These are phyloP conservation scores for Drosophila sp. DNA, from an alignment of 1,140 invertebrate genomes.

Conservation along the genomic window DNA sequence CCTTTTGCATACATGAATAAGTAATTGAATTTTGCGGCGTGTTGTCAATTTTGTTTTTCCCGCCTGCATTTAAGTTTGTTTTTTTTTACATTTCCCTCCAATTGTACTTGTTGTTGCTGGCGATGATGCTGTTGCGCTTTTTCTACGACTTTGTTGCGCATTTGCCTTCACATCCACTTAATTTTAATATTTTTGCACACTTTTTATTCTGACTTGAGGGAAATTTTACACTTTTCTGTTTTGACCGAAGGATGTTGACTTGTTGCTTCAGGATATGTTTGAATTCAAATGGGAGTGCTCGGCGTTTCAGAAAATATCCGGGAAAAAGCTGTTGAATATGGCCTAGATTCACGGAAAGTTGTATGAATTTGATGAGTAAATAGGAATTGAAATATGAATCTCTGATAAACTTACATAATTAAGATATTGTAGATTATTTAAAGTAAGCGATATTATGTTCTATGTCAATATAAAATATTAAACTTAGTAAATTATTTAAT, in stretches of 20 bases:
- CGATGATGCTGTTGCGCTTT: slow-evolving; percentile 52
- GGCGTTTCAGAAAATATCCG: background rate
- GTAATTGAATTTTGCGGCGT: slow-evolving; percentile 80
- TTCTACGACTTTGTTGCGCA: slow-evolving; percentile 59
- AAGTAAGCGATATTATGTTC: too few species aligned
- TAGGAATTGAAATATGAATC: too few species aligned
- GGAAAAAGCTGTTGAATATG: background rate
- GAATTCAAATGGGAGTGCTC: background rate
- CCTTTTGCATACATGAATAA: slow-evolving; percentile 78
- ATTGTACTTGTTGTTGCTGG: slow-evolving; percentile 13
- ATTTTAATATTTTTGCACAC: slow-evolving; percentile 60
- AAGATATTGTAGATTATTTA: too few species aligned
- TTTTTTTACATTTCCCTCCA: slow-evolving; percentile 11
- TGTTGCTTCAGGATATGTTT: slow-evolving; percentile 40
- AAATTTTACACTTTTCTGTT: slow-evolving; percentile 3
- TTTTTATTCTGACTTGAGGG: slow-evolving; percentile 15
- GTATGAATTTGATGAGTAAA: too few species aligned
- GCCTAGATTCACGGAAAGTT: too few species aligned
- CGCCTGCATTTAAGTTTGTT: slow-evolving; percentile 59
- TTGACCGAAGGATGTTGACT: slow-evolving; percentile 14
- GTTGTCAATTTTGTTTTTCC: slow-evolving; percentile 81
- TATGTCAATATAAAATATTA: too few species aligned
- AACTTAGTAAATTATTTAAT: too few species aligned
- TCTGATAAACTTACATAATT: too few species aligned
- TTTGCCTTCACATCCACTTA: slow-evolving; percentile 61